These are phyloP conservation scores for Rhynchomys soricoides DNA, from an alignment of 2,113 vertebrate genomes.

Conservation along the genomic window DNA sequence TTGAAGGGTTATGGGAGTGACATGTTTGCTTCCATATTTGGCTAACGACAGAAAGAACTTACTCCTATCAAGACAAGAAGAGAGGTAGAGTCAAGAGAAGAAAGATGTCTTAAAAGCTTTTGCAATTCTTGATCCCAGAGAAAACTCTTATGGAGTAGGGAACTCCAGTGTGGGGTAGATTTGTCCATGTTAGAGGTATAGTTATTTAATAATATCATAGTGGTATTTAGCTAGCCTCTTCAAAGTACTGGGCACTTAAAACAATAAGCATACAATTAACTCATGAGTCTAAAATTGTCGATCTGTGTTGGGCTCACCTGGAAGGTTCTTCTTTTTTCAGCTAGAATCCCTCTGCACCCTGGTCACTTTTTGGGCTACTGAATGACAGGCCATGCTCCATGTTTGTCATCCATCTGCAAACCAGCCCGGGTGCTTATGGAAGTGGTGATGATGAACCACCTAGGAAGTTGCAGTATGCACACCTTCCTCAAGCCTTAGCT, in stretches of 20 bases:
- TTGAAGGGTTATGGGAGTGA: constrained; percentile 31
- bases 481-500: background rate
- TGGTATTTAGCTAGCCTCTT: background rate
- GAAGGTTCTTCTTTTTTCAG: background rate
- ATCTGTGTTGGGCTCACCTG: constrained; percentile 27
- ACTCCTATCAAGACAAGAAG: background rate
- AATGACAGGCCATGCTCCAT: background rate
- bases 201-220: background rate
- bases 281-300: background rate
- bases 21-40: constrained; percentile 61
- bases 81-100: background rate
- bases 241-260: background rate
- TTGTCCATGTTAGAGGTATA: background rate
- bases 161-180: background rate
- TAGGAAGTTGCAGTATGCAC: background rate
- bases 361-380: background rate
- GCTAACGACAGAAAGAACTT: background rate
- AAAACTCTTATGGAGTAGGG: background rate
- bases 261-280: background rate
- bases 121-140: background rate
- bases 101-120: constrained; percentile 5
- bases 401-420: background rate
- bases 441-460: background rate
- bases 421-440: background rate
- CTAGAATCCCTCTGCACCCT: background rate